Evolutionary conservation across 1,140 invertebrate species (phyloP).

Genomic region (Drosophila kikkawai): DNA sequence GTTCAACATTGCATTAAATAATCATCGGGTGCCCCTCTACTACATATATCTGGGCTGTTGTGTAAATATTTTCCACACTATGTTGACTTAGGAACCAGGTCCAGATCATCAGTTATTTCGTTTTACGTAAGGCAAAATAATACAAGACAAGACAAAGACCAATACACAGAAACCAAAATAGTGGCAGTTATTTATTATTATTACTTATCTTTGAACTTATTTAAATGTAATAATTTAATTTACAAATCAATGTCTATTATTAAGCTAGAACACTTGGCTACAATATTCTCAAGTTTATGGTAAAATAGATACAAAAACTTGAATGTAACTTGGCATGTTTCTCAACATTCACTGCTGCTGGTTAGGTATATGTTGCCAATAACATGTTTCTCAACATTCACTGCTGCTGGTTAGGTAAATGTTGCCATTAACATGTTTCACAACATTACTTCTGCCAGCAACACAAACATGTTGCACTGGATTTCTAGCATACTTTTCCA

Average conservation of each 20-base stretch:
- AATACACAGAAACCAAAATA: not conserved
- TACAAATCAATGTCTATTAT: not conserved
- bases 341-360: not conserved
- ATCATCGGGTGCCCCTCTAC: not conserved
- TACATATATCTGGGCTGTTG: not conserved
- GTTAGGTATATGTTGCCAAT: not conserved
- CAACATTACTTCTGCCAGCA: not conserved
- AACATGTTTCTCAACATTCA: not conserved
- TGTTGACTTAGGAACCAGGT: conserved; percentile 21
- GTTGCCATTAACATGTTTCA: not conserved
- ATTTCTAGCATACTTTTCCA: not conserved
- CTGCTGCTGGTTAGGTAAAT: not conserved
- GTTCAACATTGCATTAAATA: conserved; percentile 5
- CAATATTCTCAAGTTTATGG: not conserved
- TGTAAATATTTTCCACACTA: conserved; percentile 25
- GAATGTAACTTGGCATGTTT: not conserved
- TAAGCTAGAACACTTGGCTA: no score
- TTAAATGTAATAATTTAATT: not conserved
- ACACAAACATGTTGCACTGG: not conserved
- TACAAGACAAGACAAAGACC: not conserved
- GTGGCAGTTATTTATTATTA: not conserved
- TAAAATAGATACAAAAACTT: not conserved
- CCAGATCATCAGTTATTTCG: conserved; percentile 15
- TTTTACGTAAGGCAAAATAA: conserved; percentile 3
- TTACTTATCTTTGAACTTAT: not conserved